Percentiles rank a stretch among this genome's conserved stretches.
Conservation (phyloP, 2,888 invertebrate genomes). For the Digitonthophagus gazella region DNA sequence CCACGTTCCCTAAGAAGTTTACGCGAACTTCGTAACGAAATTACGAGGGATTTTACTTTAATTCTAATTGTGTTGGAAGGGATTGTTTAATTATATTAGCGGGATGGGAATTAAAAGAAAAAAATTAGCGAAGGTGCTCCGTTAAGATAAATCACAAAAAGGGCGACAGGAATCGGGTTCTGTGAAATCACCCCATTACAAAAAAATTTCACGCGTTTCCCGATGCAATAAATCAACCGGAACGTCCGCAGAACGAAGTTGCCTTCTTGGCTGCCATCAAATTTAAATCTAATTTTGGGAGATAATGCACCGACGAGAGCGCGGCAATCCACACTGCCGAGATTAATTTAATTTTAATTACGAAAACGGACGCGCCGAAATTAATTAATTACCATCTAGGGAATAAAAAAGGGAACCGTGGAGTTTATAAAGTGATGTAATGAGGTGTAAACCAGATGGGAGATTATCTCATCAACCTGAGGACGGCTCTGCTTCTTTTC, state of each 20-base stretch:
- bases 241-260: constrained; percentile 18
- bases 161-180: constrained; percentile 23
- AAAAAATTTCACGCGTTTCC: constrained; percentile 42
- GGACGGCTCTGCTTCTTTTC: not conserved
- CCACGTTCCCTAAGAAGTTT: constrained; percentile 1
- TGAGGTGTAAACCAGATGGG: not conserved
- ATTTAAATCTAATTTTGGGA: constrained; percentile 25
- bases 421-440: not conserved
- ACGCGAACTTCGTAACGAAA: not conserved
- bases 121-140: not conserved
- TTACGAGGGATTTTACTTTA: not conserved
- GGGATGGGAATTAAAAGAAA: not conserved
- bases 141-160: constrained; percentile 36
- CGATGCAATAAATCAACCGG: constrained; percentile 40
- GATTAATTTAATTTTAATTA: constrained; percentile 25
- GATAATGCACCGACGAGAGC: constrained; percentile 12
- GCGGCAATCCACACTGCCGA: constrained; percentile 11
- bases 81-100: no score
- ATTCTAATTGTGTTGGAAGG: not conserved
- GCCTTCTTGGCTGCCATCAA: constrained; percentile 17
- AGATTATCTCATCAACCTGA: not conserved
- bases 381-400: constrained; percentile 22
- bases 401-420: not conserved
- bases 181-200: constrained; percentile 40
- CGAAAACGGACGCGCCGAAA: constrained; percentile 21